Percentiles rank a stretch among this genome's conserved stretches.
Conservation (phyloP, 2,113 vertebrate genomes). For the Sinocyclocheilus maitianheensis region DNA sequence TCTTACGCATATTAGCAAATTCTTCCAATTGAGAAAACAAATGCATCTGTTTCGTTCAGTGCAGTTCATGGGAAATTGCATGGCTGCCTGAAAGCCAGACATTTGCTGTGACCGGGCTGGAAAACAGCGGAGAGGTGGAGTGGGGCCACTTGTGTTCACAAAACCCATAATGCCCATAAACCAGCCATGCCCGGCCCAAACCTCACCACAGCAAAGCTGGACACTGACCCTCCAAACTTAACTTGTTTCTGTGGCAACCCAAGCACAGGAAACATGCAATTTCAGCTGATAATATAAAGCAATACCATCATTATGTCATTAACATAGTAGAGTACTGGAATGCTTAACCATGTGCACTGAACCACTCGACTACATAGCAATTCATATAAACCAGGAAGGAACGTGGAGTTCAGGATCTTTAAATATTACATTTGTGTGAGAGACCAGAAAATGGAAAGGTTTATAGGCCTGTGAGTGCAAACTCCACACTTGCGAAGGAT, state of each 20-base stretch:
- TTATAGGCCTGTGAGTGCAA: conserved; percentile 27
- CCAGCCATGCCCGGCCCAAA: background rate
- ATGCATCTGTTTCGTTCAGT: conserved; percentile 69
- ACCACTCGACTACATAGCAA: background rate
- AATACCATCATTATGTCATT: background rate
- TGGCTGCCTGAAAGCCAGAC: conserved; percentile 69
- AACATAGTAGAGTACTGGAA: conserved; percentile 1
- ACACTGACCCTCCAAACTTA: background rate
- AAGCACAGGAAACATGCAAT: background rate
- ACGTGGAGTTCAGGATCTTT: conserved; percentile 1
- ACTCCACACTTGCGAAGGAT: conserved; percentile 60
- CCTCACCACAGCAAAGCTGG: conserved; percentile 8
- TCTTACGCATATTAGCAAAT: conserved; percentile 71
- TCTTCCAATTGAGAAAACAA: conserved; percentile 74
- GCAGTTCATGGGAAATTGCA: conserved; percentile 68
- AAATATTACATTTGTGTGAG: background rate
- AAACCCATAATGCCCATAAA: conserved; percentile 48
- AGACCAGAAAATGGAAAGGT: background rate
- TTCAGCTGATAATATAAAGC: background rate
- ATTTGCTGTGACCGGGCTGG: conserved; percentile 61
- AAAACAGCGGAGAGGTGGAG: conserved; percentile 53
- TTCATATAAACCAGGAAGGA: background rate
- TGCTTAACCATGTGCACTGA: background rate
- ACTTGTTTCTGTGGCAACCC: conserved; percentile 15
- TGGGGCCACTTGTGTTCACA: conserved; percentile 44